Evolutionary conservation across 2,113 vertebrate genomes (phyloP), one percentile per base, ranked within the genome.

Genomic region (Lamprologus ornatipinnis): DNA sequence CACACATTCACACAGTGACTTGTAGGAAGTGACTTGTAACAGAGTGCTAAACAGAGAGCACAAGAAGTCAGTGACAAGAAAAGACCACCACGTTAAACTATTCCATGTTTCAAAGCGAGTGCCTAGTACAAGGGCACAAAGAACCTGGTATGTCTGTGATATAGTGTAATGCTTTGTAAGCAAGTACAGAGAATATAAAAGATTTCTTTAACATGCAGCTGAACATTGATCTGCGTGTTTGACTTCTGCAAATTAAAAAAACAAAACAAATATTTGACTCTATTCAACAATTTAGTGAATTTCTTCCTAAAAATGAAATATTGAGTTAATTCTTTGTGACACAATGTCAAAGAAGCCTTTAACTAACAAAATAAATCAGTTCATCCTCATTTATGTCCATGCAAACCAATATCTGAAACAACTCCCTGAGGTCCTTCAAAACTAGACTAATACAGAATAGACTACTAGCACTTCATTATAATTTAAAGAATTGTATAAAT

Each of bases 41-140:
- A 58, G 14, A 58, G 8, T 68, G 63, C 33, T 37, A 68, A 21
- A 37, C 63, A 68, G 63, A 68, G 19, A n/a, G 10, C 60, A 37
- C 31, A 65, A 37, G 19, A 37, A 65, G 33, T n/a, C 33, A 37
- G 60, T 65, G 33, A 65, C 60, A 65, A 65, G 31, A 35, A 65
- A 65, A 65, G 31, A 65, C 31, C 60, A 65, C 33, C 31, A 37
- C 1, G 1, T 65, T 65, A 65, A 37, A 65, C 31, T 65, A 3
- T 37, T 65, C 4, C 4, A 35, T n/a, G 3, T 37, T 5, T 65
- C 10, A 37, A 65, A n/a, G 31, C 6, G 19, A 65, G 17, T 0
- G 13, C 33, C 10, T 1, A 65, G 33, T n/a, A 33, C 58, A 37
- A 37, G 19, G 31, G 57, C 28, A 60, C 0, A n/a, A 60, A n/a